Evolutionary conservation across 2,888 invertebrate species (phyloP), one percentile per base, ranked within the genome.

Genomic region (Plagodis dolabraria): DNA sequence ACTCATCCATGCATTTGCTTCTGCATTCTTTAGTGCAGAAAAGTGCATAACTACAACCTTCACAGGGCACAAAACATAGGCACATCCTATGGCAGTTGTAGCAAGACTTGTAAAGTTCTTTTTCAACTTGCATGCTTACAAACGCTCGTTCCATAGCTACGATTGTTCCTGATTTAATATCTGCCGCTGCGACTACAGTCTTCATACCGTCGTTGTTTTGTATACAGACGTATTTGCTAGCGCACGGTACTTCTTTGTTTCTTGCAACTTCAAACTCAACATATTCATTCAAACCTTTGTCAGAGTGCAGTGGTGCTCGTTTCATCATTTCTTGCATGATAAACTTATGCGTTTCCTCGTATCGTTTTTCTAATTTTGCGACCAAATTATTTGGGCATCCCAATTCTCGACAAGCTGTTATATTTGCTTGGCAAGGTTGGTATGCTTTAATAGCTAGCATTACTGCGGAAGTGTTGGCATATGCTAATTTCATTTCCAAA

Each of bases 61-160:
- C 42, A 33, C 63, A 64, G 0, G 63, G 60, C 4, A 48, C 11
- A 42, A 45, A 33, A 38, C 53, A 40, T 7, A 60, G 47, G 11
- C 10, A 42, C 6, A 57, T 36, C 40, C 12, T 53, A 33, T 63
- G 49, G 38, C 65, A 65, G 33, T 48, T 53, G 36, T 57, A 63
- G 45, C 65, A 65, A 8, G 54, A 22, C 0, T 22, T 40, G 22
- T 45, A 58, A 22, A 45, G 10, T 7, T 6, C n/a, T 8, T 34
- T 7, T 6, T 43, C 36, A 5, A 11, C n/a, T 33, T 51, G 50
- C 0, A 36, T 33, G 35, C 54, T 60, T 5, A 54, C 58, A 36
- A 54, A 66, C 5, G 63, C 63, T 33, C 48, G 48, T 11, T 66
- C 65, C 8, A 66, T 34, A 0, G 59, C 65, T 0, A 66, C 63